Conservation (phyloP, 2,888 invertebrate genomes). For the Gandaritis pyraliata region DNA sequence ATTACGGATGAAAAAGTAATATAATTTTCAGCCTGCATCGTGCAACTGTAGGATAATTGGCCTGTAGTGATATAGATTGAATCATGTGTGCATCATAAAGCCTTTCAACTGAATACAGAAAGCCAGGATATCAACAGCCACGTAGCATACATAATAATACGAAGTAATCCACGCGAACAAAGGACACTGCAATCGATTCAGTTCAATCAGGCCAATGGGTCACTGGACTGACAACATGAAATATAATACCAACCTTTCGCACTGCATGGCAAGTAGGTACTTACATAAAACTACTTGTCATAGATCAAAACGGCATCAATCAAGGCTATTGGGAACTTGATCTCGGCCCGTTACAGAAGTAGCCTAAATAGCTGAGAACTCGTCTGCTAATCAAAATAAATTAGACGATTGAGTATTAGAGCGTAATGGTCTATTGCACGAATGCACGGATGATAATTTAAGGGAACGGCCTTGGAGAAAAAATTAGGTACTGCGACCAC, state of each 20-base stretch:
- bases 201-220: constrained; percentile 65
- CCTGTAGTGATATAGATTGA: too few relatives aligned
- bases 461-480: not conserved
- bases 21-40: too few relatives aligned
- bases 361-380: constrained; percentile 42
- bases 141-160: constrained; percentile 20
- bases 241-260: constrained; percentile 35
- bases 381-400: constrained; percentile 30
- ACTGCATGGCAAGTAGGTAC: constrained; percentile 30
- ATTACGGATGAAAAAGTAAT: too few relatives aligned
- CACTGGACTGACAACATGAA: constrained; percentile 45
- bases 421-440: constrained; percentile 19
- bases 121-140: constrained; percentile 13
- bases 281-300: constrained; percentile 14
- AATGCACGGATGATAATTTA: not conserved
- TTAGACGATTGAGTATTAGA: constrained; percentile 10
- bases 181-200: constrained; percentile 65
- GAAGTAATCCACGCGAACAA: constrained; percentile 35
- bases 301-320: constrained; percentile 35
- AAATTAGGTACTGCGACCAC: not conserved
- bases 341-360: constrained; percentile 40
- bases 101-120: not conserved
- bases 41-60: too few relatives aligned
- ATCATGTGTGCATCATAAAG: not conserved
- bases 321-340: constrained; percentile 52